A percentile compares a stretch with the other conserved stretches of the same genome.
phyloP scores from a whole-genome alignment of 2,797 vertebrate species.

The Coracias cyanogaster region DNA sequence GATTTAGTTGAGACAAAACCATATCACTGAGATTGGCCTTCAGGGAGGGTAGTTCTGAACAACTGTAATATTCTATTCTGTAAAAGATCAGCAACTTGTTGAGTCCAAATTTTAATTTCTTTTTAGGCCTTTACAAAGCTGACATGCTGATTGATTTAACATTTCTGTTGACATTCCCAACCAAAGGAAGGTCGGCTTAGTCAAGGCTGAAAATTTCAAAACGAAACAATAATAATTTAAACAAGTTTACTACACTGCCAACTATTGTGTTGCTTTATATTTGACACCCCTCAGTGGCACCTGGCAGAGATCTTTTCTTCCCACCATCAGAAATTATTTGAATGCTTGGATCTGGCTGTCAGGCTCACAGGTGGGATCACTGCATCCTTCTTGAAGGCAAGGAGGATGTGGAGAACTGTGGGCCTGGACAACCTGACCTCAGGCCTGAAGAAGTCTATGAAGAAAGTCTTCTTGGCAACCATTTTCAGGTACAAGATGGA shows the following conservation, averaged over 20 bases:
- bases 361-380: not conserved
- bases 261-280: conserved; percentile 27
- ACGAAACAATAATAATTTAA: not conserved
- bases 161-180: conserved; percentile 5
- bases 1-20: not conserved
- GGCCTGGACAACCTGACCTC: not conserved
- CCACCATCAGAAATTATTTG: not conserved
- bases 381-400: not conserved
- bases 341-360: not conserved
- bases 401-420: not conserved
- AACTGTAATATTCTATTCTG: not conserved
- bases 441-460: not conserved
- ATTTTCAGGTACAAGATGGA: not conserved
- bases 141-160: not conserved
- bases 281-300: not conserved
- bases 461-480: not conserved
- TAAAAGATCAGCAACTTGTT: not conserved
- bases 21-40: not conserved
- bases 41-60: not conserved
- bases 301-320: not conserved
- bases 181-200: conserved; percentile 21
- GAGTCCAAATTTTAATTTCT: not conserved
- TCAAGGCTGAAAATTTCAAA: conserved; percentile 17
- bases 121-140: conserved; percentile 1
- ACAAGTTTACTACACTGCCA: not conserved